Evolutionary conservation across 2,113 vertebrate species (phyloP).

Genomic region (Cephalopterus ornatus): DNA sequence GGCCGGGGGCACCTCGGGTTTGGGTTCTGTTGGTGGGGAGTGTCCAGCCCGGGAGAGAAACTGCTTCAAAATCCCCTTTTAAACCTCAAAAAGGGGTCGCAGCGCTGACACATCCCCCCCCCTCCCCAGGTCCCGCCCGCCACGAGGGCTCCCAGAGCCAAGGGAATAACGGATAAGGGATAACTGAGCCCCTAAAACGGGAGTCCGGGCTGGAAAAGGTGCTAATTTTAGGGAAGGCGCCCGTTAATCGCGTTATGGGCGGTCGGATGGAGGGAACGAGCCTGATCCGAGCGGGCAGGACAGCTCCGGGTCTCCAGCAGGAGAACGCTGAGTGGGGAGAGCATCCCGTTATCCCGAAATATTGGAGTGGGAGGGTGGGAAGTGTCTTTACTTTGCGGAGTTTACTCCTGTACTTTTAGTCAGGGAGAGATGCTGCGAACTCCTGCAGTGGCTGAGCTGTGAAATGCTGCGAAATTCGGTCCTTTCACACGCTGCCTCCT

Average conservation of each 20-base stretch:
- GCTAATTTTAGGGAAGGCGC: neutral
- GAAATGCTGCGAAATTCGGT: neutral
- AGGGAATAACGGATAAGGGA: neutral
- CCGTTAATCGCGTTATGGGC: neutral
- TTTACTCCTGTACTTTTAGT: neutral
- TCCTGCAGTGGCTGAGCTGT: neutral
- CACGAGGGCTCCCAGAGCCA: neutral
- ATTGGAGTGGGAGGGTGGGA: rapidly evolving
- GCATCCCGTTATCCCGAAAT: neutral
- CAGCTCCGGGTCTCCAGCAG: neutral
- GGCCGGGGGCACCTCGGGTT: neutral
- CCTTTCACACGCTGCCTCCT: neutral
- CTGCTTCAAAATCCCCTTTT: neutral
- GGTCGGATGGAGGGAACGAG: rapidly evolving
- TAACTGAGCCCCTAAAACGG: rapidly evolving
- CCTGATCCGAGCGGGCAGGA: neutral
- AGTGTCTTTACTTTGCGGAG: neutral
- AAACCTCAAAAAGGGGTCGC: rapidly evolving
- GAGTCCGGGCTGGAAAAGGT: neutral
- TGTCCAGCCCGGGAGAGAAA: neutral
- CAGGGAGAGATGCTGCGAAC: neutral
- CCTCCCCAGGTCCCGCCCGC: neutral
- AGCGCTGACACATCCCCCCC: neutral
- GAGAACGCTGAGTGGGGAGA: rapidly evolving
- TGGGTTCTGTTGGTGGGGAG: neutral